Conservation (phyloP, 2,113 vertebrate species). For the Chaetops frenatus region DNA sequence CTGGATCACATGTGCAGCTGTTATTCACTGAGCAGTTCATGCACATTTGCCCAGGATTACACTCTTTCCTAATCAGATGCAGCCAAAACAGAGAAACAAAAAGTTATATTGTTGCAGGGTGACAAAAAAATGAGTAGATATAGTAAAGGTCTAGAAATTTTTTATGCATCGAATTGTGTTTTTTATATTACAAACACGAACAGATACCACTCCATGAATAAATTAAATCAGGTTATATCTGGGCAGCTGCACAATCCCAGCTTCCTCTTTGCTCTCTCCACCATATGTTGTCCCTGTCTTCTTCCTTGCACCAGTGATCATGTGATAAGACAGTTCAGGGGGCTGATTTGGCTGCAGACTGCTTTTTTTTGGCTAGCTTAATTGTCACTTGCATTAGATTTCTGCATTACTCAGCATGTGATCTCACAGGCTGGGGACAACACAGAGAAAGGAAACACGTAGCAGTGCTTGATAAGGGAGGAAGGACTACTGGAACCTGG, state of each 20-base stretch:
- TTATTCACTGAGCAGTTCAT: neutral
- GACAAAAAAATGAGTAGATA: neutral
- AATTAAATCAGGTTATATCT: neutral
- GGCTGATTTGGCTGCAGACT: neutral
- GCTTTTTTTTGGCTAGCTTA: neutral
- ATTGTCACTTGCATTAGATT: neutral
- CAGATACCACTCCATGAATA: neutral
- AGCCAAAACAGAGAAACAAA: neutral
- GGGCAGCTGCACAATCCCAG: neutral
- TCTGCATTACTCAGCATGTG: neutral
- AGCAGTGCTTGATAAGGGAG: neutral
- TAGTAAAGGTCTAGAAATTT: neutral
- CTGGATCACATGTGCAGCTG: neutral
- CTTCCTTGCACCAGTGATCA: neutral
- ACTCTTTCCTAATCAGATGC: neutral
- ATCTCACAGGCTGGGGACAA: neutral
- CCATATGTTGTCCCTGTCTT: neutral
- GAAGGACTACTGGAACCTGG: neutral
- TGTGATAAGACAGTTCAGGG: neutral
- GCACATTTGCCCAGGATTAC: neutral
- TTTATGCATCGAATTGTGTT: neutral
- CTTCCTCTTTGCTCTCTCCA: neutral
- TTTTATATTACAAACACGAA: neutral
- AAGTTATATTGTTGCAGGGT: neutral
- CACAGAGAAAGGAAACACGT: rapidly evolving